These are phyloP conservation scores for Diuraphis noxia DNA, from an alignment of 1,140 invertebrate species.

Conservation along the genomic window DNA sequence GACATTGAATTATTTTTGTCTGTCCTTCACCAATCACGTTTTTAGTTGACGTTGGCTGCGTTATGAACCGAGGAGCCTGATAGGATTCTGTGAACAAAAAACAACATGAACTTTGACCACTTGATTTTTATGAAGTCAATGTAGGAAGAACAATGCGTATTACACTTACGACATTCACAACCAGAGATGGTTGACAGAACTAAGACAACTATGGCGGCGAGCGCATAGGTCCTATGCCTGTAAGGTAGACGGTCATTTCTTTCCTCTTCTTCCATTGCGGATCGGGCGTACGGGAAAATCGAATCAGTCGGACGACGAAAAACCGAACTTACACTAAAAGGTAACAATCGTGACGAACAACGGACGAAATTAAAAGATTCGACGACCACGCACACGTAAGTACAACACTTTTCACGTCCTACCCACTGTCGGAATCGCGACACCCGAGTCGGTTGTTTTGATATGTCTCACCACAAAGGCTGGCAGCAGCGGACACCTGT, in stretches of 20 bases:
- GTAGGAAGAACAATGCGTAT: not conserved
- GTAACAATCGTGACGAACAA: not conserved
- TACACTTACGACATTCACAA: constrained; percentile 39
- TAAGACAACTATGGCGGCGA: not conserved
- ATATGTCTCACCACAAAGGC: not conserved
- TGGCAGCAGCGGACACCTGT: not conserved
- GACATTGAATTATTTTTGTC: constrained; percentile 87
- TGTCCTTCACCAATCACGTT: constrained; percentile 82
- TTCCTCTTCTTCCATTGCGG: constrained; percentile 37
- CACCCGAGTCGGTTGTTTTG: not conserved
- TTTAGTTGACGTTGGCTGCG: constrained; percentile 78
- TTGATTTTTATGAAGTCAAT: not conserved
- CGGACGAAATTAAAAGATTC: not conserved
- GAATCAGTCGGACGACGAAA: not conserved
- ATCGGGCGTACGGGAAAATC: not conserved
- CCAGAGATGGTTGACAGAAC: not conserved
- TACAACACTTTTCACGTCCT: not conserved
- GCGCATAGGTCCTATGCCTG: not conserved
- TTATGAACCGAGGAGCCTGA: constrained; percentile 81
- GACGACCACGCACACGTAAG: not conserved
- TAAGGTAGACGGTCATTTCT: not conserved
- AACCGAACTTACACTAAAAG: not conserved
- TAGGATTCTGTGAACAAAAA: constrained; percentile 63
- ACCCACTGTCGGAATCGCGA: not conserved
- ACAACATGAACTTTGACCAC: not conserved